Evolutionary conservation across 1,140 invertebrate genomes (phyloP), one percentile per base, ranked within the genome.

Genomic region (Drosophila takahashii): DNA sequence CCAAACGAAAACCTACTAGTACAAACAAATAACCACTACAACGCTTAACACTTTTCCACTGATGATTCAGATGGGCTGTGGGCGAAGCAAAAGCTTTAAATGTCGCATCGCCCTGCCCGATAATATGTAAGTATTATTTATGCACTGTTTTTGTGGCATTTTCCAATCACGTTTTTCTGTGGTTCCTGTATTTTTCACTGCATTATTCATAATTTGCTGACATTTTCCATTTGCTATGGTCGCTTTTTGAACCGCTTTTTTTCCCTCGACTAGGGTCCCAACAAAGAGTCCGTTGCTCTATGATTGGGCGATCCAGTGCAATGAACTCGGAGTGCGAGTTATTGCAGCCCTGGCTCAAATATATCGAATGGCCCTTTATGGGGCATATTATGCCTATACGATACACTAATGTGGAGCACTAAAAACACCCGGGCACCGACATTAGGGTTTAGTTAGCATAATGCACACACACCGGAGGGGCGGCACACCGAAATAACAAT

Each of bases 171-270:
- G 53, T 58, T 61, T 52, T 72, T 61, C 11, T 59, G 52, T 4
- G 44, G 53, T 70, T 47, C 37, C 54, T 34, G 18, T 51, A 58
- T 50, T 71, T 72, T 57, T 27, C 36, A 42, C 45, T 52, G 18
- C 60, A 75, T 75, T 75, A 75, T 75, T 76, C 71, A 75, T 76
- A 75, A 58, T 65, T 65, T 57, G 71, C 59, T 66, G 71, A 75
- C 71, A 65, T 66, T 75, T 75, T 65, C n/a, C 71, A 56, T 75
- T 65, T 34, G 70, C 16, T 74, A 64, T 74, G 70, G 51, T 32
- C 66, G 56, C 34, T 32, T 34, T 34, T 41, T 72, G 48, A 29
- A 32, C 29, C 18, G 60, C 15, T 65, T 69, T 65, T 69, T 29
- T 22, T 22, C 22, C 22, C 10, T 22, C 11, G 5, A 4, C 15